These are phyloP conservation scores for Rhizoglyphus robini DNA, from an alignment of 1,140 invertebrate species.

Conservation along the genomic window DNA sequence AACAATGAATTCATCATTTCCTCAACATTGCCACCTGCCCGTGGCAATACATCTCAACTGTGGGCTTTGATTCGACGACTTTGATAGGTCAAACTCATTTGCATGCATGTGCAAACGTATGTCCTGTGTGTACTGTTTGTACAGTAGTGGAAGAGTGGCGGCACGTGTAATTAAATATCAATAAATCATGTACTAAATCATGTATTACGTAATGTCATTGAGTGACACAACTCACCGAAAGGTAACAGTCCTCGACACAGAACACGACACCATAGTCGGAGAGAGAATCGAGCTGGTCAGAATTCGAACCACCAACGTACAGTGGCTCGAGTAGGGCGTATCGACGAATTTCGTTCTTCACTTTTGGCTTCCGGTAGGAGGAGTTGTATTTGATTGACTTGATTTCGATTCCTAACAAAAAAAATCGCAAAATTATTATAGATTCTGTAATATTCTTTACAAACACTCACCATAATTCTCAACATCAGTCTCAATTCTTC, in stretches of 20 bases:
- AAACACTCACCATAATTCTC: not conserved
- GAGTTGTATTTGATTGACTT: not conserved
- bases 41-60: no score
- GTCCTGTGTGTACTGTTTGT: no score
- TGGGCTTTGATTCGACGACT: no score
- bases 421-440: not conserved
- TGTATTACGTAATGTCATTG: not conserved
- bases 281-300: no score
- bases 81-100: not conserved
- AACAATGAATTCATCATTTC: no score
- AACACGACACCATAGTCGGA: not conserved
- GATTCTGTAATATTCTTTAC: not conserved
- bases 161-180: no score
- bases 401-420: not conserved
- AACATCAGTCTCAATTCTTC: not conserved
- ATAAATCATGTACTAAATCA: not conserved
- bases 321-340: not conserved
- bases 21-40: no score
- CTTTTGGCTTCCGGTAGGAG: not conserved
- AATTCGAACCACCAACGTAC: no score
- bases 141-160: no score
- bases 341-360: not conserved
- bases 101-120: no score
- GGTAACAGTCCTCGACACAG: not conserved
- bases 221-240: not conserved